Conservation (phyloP, 2,888 invertebrate genomes). For the Dioctria rufipes region DNA sequence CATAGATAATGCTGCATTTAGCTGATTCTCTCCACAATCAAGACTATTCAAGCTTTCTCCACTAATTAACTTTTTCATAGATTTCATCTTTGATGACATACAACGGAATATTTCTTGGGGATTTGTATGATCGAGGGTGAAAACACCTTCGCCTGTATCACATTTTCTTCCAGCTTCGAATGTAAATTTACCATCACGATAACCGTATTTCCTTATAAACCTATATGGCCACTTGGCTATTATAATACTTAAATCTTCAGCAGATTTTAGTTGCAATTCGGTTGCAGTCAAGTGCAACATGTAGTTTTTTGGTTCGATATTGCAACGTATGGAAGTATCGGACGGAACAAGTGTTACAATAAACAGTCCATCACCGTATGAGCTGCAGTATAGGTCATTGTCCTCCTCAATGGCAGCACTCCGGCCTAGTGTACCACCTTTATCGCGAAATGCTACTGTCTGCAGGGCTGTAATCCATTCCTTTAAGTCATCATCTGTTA, state of each 20-base stretch:
- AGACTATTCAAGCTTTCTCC: constrained; percentile 72
- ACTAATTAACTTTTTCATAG: constrained; percentile 87
- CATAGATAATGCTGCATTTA: constrained; percentile 82
- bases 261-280: constrained; percentile 81
- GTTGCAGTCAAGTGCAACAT: constrained; percentile 82
- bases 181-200: constrained; percentile 87
- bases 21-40: constrained; percentile 83
- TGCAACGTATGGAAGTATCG: constrained; percentile 84
- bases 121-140: constrained; percentile 85
- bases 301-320: constrained; percentile 80
- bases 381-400: constrained; percentile 90
- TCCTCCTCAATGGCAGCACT: constrained; percentile 82
- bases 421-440: constrained; percentile 68
- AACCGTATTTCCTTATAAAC: constrained; percentile 88
- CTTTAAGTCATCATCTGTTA: constrained; percentile 79
- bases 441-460: constrained; percentile 85
- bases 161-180: constrained; percentile 92
- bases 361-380: constrained; percentile 84
- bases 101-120: constrained; percentile 88
- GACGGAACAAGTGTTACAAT: constrained; percentile 84
- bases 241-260: constrained; percentile 76
- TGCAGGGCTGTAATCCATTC: constrained; percentile 87
- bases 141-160: constrained; percentile 87
- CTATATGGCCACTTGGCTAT: constrained; percentile 87
- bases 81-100: constrained; percentile 87